These are phyloP conservation scores for Pogoniulus pusillus DNA, from an alignment of 2,797 vertebrate species.

Conservation along the genomic window DNA sequence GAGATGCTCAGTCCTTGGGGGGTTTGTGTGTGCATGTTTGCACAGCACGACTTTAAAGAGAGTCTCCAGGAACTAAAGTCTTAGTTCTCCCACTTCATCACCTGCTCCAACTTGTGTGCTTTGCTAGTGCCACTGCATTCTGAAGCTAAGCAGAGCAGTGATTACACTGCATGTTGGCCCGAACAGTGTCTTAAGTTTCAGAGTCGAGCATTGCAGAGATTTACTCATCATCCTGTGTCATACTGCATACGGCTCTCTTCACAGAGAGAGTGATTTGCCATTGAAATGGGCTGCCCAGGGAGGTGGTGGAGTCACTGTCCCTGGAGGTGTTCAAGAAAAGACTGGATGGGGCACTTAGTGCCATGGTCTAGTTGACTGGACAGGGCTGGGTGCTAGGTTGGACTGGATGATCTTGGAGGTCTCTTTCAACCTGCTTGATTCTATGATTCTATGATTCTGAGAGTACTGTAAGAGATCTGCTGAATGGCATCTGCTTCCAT, in stretches of 20 bases:
- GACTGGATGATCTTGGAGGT: too few species aligned
- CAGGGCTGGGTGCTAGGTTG: too few species aligned
- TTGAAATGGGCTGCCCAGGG: too few species aligned
- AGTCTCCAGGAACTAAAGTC: not conserved
- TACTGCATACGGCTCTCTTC: not conserved
- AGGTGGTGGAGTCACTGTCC: too few species aligned
- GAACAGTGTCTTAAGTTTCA: conserved; percentile 13
- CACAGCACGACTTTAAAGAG: not conserved
- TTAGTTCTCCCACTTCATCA: conserved; percentile 39
- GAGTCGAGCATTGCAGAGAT: not conserved
- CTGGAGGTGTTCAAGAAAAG: too few species aligned
- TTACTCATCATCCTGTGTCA: not conserved
- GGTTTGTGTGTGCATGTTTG: not conserved
- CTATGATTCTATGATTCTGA: too few species aligned
- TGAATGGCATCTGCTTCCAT: conserved; percentile 13
- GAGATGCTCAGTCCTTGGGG: not conserved
- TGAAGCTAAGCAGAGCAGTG: conserved; percentile 46
- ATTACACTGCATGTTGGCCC: conserved; percentile 41
- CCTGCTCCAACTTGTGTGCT: conserved; percentile 30
- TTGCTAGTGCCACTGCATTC: conserved; percentile 36
- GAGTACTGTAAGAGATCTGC: not conserved
- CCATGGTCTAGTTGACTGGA: too few species aligned
- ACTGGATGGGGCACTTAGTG: too few species aligned
- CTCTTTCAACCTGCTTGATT: too few species aligned
- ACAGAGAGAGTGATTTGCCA: too few species aligned